phyloP scores from a whole-genome alignment of 2,888 invertebrate genomes.

The Amiota communis region DNA sequence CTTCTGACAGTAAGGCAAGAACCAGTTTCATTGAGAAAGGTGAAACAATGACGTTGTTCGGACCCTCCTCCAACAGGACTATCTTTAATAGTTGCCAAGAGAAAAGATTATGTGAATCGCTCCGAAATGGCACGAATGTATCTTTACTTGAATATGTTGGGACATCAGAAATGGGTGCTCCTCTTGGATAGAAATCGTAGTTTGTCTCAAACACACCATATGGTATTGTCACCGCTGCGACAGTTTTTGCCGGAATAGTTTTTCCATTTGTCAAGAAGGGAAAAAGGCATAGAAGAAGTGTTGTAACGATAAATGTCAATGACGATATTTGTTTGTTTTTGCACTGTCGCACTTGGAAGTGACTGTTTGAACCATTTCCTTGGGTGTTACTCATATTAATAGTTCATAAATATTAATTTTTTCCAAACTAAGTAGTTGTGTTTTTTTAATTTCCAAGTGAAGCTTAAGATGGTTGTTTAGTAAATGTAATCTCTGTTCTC shows the following conservation, averaged over 20 bases:
- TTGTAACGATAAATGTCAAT: too few species aligned
- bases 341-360: too few species aligned
- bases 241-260: slow-evolving; percentile 42
- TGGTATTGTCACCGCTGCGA: slow-evolving; percentile 48
- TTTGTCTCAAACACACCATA: slow-evolving; percentile 56
- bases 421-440: too few species aligned
- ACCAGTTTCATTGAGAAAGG: slow-evolving; percentile 85
- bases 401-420: too few species aligned
- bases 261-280: slow-evolving; percentile 38
- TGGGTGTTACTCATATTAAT: too few species aligned
- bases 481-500: too few species aligned
- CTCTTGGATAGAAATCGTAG: slow-evolving; percentile 47
- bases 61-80: slow-evolving; percentile 58
- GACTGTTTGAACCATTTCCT: too few species aligned
- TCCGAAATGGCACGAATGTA: slow-evolving; percentile 68
- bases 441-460: too few species aligned
- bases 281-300: too few species aligned
- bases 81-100: slow-evolving; percentile 81
- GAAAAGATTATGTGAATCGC: slow-evolving; percentile 76
- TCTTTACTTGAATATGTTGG: slow-evolving; percentile 49
- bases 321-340: too few species aligned
- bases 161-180: neutral
- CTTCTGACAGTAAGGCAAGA: slow-evolving; percentile 82
- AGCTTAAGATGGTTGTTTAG: too few species aligned
- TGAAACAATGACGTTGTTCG: slow-evolving; percentile 81